Conservation (phyloP, 2,888 invertebrate species). For the Trachelus iudaicus region DNA sequence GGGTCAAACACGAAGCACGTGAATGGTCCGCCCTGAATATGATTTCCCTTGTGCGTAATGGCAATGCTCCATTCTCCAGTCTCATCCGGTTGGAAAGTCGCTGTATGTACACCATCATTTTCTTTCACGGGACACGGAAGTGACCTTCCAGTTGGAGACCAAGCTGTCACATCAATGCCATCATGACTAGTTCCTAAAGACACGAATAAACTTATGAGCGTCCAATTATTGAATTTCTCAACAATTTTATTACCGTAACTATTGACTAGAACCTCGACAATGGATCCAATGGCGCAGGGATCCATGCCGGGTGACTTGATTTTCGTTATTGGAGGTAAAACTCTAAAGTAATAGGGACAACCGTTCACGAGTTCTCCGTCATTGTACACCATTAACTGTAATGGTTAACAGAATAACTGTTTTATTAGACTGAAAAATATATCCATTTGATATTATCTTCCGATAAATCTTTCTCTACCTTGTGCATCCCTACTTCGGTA, state of each 20-base stretch:
- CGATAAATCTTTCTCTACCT: slow-evolving; percentile 60
- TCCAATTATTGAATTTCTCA: neutral
- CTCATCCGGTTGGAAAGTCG: slow-evolving; percentile 97
- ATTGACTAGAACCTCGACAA: slow-evolving; percentile 93
- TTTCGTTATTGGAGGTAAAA: slow-evolving; percentile 86
- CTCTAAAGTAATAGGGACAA: slow-evolving; percentile 83
- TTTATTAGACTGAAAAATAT: neutral
- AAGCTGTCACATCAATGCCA: slow-evolving; percentile 92
- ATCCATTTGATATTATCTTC: neutral
- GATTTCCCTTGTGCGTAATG: slow-evolving; percentile 94
- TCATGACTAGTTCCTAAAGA: slow-evolving; percentile 63
- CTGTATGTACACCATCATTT: slow-evolving; percentile 90
- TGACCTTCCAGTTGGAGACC: slow-evolving; percentile 88
- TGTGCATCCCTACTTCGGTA: slow-evolving; percentile 93
- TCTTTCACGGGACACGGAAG: slow-evolving; percentile 86
- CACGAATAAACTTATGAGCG: neutral
- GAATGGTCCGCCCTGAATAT: slow-evolving; percentile 96
- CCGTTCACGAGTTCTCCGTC: slow-evolving; percentile 71
- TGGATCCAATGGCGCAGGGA: slow-evolving; percentile 93
- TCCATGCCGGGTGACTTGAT: slow-evolving; percentile 94
- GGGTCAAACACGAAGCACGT: slow-evolving; percentile 96
- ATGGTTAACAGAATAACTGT: slow-evolving; percentile 19
- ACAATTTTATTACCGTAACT: slow-evolving; percentile 73
- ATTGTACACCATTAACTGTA: slow-evolving; percentile 70
- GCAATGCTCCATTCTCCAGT: slow-evolving; percentile 97